Evolutionary conservation across 2,113 vertebrate species (phyloP).

Genomic region (Apistogramma diplotaenia): DNA sequence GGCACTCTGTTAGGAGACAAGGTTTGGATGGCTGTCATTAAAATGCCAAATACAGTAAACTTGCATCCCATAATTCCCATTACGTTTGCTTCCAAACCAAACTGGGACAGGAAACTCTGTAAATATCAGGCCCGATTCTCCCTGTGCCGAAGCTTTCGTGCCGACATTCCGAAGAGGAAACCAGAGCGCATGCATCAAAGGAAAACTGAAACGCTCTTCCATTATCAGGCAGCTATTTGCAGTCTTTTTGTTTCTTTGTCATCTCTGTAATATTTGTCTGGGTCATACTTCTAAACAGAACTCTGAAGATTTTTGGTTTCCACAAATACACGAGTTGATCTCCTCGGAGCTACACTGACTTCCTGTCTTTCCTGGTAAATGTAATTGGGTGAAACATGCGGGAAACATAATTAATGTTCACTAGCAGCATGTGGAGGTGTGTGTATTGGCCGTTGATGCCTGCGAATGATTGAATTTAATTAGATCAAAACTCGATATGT

Average conservation of each 20-base stretch:
- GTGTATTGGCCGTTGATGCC: background rate
- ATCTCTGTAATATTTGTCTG: too few relatives aligned
- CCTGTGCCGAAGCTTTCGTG: slow-evolving; percentile 4
- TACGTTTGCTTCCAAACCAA: slow-evolving; percentile 20
- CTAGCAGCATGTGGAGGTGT: background rate
- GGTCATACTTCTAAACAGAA: too few relatives aligned
- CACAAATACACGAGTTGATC: background rate
- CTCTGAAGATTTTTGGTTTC: background rate
- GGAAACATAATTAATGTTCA: background rate
- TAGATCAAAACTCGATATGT: background rate
- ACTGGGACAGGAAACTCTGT: slow-evolving; percentile 44
- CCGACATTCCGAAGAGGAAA: background rate
- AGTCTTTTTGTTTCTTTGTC: background rate
- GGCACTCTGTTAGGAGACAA: background rate
- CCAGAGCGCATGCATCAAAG: slow-evolving; percentile 7
- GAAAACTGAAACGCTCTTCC: background rate
- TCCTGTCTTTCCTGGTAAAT: background rate
- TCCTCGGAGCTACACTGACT: background rate
- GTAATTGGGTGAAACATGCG: background rate
- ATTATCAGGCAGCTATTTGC: background rate
- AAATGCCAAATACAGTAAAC: slow-evolving; percentile 2
- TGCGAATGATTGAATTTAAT: background rate
- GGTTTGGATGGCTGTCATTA: slow-evolving; percentile 15
- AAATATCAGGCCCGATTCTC: slow-evolving; percentile 43
- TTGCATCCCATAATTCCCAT: slow-evolving; percentile 11